Conservation (phyloP, 2,888 invertebrate genomes). For the Operophtera brumata region DNA sequence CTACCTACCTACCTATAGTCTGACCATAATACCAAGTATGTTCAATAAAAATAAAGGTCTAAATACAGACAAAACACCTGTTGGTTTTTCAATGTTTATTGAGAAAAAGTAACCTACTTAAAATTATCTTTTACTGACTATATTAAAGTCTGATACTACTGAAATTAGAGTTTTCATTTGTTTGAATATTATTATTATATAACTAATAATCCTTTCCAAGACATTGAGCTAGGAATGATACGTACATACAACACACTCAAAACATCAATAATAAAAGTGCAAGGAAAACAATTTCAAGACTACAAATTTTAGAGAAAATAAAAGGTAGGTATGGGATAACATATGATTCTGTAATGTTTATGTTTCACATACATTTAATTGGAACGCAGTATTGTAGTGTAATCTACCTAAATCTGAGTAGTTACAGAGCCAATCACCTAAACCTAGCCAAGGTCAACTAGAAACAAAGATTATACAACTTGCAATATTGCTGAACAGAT, state of each 20-base stretch:
- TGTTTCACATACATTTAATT: background rate
- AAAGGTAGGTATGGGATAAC: background rate
- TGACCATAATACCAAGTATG: too few relatives aligned
- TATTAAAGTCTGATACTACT: conserved; percentile 46
- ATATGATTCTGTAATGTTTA: background rate
- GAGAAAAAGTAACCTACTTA: conserved; percentile 73
- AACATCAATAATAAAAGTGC: conserved; percentile 4
- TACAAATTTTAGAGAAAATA: background rate
- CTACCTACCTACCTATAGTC: too few relatives aligned
- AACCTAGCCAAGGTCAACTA: background rate
- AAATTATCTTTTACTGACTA: conserved; percentile 59
- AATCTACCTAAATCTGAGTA: background rate
- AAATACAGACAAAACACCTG: conserved; percentile 2
- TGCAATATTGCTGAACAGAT: background rate
- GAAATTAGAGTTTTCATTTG: conserved; percentile 29
- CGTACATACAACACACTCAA: conserved; percentile 1
- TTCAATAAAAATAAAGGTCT: background rate
- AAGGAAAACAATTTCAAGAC: background rate
- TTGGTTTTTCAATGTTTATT: conserved; percentile 57
- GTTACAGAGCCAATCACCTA: background rate
- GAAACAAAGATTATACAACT: background rate
- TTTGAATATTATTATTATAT: conserved; percentile 6
- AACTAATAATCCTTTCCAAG: conserved; percentile 2
- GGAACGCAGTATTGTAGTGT: background rate
- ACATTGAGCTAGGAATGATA: conserved; percentile 13